Evolutionary conservation across 1,140 invertebrate species (phyloP).

Genomic region (Sesamia nonagrioides): DNA sequence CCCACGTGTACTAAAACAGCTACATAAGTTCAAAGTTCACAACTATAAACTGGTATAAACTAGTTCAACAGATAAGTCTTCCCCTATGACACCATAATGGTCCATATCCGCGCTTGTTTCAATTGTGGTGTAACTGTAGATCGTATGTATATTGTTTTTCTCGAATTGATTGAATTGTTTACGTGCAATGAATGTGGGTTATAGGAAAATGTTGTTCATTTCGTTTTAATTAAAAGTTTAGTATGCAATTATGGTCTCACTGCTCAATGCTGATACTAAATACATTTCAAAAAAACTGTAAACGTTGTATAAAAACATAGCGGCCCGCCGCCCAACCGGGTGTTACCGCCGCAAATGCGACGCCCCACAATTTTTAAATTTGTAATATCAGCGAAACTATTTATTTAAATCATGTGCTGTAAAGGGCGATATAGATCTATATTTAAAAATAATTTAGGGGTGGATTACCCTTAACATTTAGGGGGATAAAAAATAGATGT

Average conservation of each 20-base stretch:
- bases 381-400: no score
- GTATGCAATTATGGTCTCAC: not conserved
- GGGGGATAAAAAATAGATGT: no score
- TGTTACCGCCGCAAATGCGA: no score
- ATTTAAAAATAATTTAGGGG: no score
- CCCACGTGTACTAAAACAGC: not conserved
- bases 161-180: not conserved
- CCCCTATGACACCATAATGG: conserved; percentile 27
- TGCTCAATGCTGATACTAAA: not conserved
- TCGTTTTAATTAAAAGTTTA: not conserved
- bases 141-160: not conserved
- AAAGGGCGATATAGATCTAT: no score
- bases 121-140: not conserved
- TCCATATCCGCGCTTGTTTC: conserved; percentile 21
- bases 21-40: conserved; percentile 35
- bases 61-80: conserved; percentile 34
- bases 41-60: not conserved
- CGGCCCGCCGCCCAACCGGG: no score
- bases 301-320: no score
- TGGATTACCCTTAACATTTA: no score
- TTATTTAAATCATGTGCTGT: no score
- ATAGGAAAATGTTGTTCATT: not conserved
- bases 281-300: no score
- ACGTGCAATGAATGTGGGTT: not conserved
- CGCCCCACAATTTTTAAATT: no score